Conservation (phyloP, 2,888 invertebrate genomes). For the Boloria euphrosyne region DNA sequence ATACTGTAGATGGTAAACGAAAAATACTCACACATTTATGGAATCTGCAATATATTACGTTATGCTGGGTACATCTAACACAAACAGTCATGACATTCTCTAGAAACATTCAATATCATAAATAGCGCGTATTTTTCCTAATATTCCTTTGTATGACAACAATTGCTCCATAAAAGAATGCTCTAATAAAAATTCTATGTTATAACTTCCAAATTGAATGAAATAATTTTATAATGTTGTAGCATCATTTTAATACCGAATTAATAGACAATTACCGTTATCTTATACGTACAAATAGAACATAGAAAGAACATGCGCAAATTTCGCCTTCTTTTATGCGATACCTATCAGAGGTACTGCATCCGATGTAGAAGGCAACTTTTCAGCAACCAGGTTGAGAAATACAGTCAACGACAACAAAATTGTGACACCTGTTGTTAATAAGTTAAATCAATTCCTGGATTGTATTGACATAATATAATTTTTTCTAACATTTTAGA, state of each 20-base stretch:
- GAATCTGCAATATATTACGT: conserved; percentile 21
- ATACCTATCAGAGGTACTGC: conserved; percentile 92
- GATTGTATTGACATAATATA: not conserved
- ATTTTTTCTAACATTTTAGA: not conserved
- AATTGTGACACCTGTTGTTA: conserved; percentile 94
- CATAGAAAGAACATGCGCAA: conserved; percentile 51
- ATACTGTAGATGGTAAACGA: conserved; percentile 13
- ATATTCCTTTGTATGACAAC: not conserved
- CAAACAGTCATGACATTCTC: conserved; percentile 27
- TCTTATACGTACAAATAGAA: conserved; percentile 4
- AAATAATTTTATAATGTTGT: not conserved
- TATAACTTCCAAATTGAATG: not conserved
- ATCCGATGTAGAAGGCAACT: conserved; percentile 94
- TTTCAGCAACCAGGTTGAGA: conserved; percentile 98
- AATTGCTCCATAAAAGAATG: not conserved
- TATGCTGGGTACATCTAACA: conserved; percentile 28
- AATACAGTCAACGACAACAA: conserved; percentile 98
- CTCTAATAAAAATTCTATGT: not conserved
- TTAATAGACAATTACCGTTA: not conserved
- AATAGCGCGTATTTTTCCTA: conserved; percentile 22
- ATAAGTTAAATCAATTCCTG: conserved; percentile 10
- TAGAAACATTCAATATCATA: conserved; percentile 30
- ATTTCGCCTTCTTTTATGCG: conserved; percentile 46
- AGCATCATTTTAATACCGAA: not conserved
- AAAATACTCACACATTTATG: conserved; percentile 23